phyloP scores from a whole-genome alignment of 2,797 vertebrate species.

The Falco biarmicus region DNA sequence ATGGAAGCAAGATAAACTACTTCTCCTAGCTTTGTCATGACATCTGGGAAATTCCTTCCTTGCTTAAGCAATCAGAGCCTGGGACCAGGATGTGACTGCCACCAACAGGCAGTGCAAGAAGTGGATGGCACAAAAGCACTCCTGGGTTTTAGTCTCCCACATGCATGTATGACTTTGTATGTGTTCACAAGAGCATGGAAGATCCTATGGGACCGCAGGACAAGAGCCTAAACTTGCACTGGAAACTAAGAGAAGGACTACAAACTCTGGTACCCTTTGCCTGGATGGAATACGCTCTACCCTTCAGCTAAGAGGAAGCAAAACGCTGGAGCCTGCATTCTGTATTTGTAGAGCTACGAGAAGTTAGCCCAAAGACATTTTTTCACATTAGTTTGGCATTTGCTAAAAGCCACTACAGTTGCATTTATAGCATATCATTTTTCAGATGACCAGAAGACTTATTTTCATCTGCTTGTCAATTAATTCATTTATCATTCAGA shows the following conservation, averaged over 20 bases:
- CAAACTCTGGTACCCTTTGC: not conserved
- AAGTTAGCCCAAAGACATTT: constrained; percentile 20
- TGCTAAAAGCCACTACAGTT: constrained; percentile 44
- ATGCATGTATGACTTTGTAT: not conserved
- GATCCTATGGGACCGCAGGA: not conserved
- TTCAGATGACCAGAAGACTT: constrained; percentile 71
- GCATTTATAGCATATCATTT: constrained; percentile 60
- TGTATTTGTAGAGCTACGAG: not conserved
- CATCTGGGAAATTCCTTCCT: constrained; percentile 5
- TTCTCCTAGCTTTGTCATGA: not conserved
- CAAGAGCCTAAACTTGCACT: not conserved
- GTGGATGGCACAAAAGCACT: not conserved
- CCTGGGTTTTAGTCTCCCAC: not conserved
- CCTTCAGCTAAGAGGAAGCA: not conserved
- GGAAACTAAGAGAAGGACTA: not conserved
- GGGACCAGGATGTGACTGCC: not conserved
- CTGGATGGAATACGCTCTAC: not conserved
- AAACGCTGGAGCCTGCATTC: not conserved
- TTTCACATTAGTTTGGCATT: constrained; percentile 53
- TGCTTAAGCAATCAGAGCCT: not conserved
- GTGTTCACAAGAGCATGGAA: not conserved
- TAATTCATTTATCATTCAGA: constrained; percentile 68
- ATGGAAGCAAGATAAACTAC: not conserved
- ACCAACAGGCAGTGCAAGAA: not conserved
- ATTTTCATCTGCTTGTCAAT: constrained; percentile 63